Conservation (phyloP, 2,113 vertebrate species). For the Phalacrocorax carbo region DNA sequence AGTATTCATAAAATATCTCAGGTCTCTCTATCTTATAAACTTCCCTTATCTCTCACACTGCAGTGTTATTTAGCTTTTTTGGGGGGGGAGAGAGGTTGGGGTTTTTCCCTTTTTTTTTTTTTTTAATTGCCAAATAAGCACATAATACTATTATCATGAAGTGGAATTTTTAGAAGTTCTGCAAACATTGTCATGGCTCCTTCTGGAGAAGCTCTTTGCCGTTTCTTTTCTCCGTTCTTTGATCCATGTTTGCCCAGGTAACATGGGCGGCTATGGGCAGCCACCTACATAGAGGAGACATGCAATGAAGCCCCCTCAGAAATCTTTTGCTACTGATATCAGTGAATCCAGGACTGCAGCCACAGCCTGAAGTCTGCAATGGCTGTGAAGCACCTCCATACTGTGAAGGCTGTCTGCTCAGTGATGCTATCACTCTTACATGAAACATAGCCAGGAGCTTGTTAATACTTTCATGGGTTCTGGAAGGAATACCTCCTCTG, state of each 20-base stretch:
- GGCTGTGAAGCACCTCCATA: neutral
- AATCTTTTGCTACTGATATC: neutral
- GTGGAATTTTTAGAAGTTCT: neutral
- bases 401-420: neutral
- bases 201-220: neutral
- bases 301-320: neutral
- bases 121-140: neutral
- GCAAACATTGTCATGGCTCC: neutral
- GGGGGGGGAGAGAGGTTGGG: neutral
- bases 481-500: neutral
- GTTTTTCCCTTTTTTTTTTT: neutral
- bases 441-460: neutral
- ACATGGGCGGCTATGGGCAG: neutral
- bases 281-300: neutral
- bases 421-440: no score
- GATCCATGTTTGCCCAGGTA: neutral
- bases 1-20: neutral
- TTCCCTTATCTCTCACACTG: neutral
- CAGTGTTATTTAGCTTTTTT: neutral
- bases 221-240: neutral
- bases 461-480: neutral
- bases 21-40: neutral
- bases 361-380: neutral
- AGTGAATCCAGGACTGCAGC: neutral
- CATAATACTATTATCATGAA: neutral